A percentile compares a stretch with the other conserved stretches of the same genome.
Conservation (phyloP, 2,888 invertebrate genomes). For the Lepidochitona cinerea region DNA sequence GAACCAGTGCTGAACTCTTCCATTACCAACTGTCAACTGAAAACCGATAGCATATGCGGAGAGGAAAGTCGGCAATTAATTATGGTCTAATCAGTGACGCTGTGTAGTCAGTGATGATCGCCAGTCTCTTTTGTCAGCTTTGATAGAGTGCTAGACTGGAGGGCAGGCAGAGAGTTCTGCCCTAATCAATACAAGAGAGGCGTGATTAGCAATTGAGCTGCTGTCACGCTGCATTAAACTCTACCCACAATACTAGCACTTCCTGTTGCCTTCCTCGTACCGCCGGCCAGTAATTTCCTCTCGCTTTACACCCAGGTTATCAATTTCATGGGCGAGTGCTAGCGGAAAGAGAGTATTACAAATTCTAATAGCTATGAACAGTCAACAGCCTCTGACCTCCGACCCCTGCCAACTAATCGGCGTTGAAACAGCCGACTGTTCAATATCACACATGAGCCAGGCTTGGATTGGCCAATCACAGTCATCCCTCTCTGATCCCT, state of each 20-base stretch:
- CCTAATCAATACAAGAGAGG: slow-evolving; percentile 1
- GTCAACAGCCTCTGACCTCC: neutral
- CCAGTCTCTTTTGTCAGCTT: slow-evolving; percentile 2
- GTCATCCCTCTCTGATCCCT: too few species aligned
- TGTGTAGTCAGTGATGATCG: neutral
- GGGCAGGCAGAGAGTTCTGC: neutral
- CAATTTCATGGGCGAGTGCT: neutral
- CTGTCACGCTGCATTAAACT: neutral
- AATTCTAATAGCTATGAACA: neutral
- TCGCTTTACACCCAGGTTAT: neutral
- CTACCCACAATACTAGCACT: slow-evolving; percentile 7
- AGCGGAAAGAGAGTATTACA: neutral
- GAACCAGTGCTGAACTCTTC: neutral
- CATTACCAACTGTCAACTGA: neutral
- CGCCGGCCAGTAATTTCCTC: neutral
- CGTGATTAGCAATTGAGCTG: neutral
- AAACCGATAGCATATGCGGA: neutral
- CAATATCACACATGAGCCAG: too few species aligned
- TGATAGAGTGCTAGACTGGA: neutral
- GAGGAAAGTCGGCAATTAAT: neutral
- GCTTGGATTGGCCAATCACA: too few species aligned
- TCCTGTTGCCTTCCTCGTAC: neutral
- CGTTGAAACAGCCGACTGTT: neutral
- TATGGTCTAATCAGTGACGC: neutral
- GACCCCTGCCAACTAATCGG: neutral